Conservation (phyloP, 64 coral and sea anemone species). For the Montipora cactus region DNA sequence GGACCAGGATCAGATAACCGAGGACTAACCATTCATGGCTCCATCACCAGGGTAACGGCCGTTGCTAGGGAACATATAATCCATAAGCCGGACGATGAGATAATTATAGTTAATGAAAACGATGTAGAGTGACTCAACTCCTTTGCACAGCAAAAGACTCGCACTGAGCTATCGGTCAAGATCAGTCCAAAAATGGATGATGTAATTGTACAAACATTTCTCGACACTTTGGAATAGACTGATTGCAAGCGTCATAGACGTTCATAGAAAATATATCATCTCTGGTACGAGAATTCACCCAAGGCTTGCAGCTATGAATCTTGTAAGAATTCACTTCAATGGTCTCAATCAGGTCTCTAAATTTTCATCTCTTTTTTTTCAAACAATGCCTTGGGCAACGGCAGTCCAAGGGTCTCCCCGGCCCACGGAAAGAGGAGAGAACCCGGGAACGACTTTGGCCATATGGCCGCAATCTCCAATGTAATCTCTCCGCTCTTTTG, state of each 20-base stretch:
- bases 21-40: conserved; percentile 10
- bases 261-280: neutral
- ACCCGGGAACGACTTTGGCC: too few species aligned
- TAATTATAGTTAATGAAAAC: conserved; percentile 8
- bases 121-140: neutral
- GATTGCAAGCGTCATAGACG: too few species aligned
- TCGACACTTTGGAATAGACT: too few species aligned
- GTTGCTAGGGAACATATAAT: conserved; percentile 22
- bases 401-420: too few species aligned
- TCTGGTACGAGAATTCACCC: neutral
- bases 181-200: neutral
- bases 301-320: neutral
- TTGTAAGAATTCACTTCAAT: neutral
- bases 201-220: neutral
- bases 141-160: neutral
- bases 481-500: too few species aligned
- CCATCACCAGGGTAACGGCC: conserved; percentile 14
- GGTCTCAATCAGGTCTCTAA: neutral
- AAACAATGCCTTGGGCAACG: too few species aligned
- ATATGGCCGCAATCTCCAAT: too few species aligned
- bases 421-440: too few species aligned
- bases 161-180: neutral
- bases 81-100: conserved; percentile 1
- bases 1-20: neutral
- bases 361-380: too few species aligned